Percentiles rank a stretch among this genome's conserved stretches.
These are phyloP conservation scores for Pollenia angustigena DNA, from an alignment of 2,888 invertebrate genomes.

Conservation along the genomic window DNA sequence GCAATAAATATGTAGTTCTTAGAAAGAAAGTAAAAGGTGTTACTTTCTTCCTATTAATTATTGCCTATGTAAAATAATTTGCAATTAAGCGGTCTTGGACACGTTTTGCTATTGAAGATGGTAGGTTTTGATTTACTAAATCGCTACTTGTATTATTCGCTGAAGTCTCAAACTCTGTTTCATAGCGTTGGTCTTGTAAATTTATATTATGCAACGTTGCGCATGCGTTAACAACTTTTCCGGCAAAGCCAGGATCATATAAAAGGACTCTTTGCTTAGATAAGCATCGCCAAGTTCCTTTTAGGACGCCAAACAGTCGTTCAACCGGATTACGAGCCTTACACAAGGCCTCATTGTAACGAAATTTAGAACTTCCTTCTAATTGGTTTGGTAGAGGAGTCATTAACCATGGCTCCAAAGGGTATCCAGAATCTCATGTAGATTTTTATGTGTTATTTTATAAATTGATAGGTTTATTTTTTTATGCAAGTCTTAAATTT, in stretches of 20 bases:
- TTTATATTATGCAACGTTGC: conserved; percentile 1
- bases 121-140: not conserved
- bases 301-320: conserved; percentile 24
- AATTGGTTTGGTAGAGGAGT: conserved; percentile 11
- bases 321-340: conserved; percentile 16
- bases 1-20: not conserved
- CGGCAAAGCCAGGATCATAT: conserved; percentile 25
- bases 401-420: conserved; percentile 9
- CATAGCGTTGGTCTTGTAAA: not conserved
- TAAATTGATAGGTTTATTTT: no score
- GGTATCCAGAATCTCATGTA: not conserved
- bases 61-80: not conserved
- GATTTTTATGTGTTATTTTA: conserved; percentile 10
- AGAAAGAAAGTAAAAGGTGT: not conserved
- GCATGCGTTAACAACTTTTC: conserved; percentile 13
- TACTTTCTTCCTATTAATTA: not conserved
- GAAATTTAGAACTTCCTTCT: conserved; percentile 21
- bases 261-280: conserved; percentile 13
- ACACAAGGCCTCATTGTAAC: conserved; percentile 14
- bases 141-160: conserved; percentile 4
- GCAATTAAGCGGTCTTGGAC: no score
- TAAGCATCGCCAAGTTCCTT: conserved; percentile 27
- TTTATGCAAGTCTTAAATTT: no score
- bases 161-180: conserved; percentile 8
- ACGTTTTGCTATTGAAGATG: not conserved